These are phyloP conservation scores for Erebia palarica DNA, from an alignment of 2,888 invertebrate species.

Conservation along the genomic window DNA sequence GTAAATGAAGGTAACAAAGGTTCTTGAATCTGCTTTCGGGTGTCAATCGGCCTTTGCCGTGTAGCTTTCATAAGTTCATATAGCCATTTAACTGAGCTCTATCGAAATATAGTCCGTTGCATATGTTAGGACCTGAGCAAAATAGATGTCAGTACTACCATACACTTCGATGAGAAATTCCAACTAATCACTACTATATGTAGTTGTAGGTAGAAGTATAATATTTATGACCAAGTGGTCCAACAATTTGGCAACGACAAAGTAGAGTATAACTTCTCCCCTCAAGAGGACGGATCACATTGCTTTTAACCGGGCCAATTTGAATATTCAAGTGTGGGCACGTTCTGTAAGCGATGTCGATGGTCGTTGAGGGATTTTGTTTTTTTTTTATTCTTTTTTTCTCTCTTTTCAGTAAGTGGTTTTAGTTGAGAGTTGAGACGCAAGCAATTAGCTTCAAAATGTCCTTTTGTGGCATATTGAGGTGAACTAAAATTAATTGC, in stretches of 20 bases:
- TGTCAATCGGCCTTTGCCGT: too few relatives aligned
- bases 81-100: too few relatives aligned
- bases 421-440: slow-evolving; percentile 22
- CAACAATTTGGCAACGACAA: neutral
- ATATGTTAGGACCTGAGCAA: too few relatives aligned
- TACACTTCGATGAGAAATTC: too few relatives aligned
- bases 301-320: slow-evolving; percentile 54
- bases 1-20: too few relatives aligned
- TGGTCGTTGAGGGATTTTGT: slow-evolving; percentile 43
- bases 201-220: neutral
- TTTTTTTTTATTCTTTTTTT: slow-evolving; percentile 22
- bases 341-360: slow-evolving; percentile 63
- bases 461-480: slow-evolving; percentile 32
- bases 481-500: slow-evolving; percentile 31
- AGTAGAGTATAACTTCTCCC: neutral
- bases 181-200: neutral
- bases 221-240: slow-evolving; percentile 26
- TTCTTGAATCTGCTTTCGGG: too few relatives aligned
- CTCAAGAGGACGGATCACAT: neutral
- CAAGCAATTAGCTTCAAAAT: slow-evolving; percentile 39
- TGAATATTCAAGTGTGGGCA: slow-evolving; percentile 74
- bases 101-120: too few relatives aligned
- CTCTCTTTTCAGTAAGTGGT: slow-evolving; percentile 29
- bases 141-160: too few relatives aligned
- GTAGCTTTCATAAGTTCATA: too few relatives aligned